Percentiles rank a stretch among this genome's conserved stretches.
These are phyloP conservation scores for Alcis repandata DNA, from an alignment of 2,888 invertebrate species.

Conservation along the genomic window DNA sequence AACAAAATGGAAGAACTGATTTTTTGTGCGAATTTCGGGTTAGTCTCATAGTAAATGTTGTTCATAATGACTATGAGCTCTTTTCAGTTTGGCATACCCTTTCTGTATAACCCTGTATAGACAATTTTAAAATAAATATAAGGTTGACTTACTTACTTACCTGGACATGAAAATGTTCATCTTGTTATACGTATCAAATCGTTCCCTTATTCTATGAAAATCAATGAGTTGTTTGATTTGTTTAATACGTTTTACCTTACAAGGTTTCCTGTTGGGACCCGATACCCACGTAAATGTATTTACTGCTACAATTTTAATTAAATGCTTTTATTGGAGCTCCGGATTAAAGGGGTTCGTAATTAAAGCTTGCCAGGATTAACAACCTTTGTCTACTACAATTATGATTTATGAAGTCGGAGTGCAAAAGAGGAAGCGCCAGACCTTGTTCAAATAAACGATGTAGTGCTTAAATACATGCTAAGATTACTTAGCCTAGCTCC, in stretches of 20 bases:
- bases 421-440: slow-evolving; percentile 34
- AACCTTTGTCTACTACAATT: slow-evolving; percentile 76
- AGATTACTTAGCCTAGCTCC: background rate
- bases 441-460: background rate
- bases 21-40: too few species aligned
- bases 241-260: slow-evolving; percentile 54
- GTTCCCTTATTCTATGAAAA: slow-evolving; percentile 20
- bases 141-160: too few species aligned
- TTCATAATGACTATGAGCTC: too few species aligned
- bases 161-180: too few species aligned
- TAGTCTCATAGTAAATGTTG: too few species aligned
- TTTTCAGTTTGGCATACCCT: too few species aligned
- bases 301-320: slow-evolving; percentile 75
- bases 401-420: slow-evolving; percentile 74
- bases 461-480: background rate
- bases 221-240: slow-evolving; percentile 37
- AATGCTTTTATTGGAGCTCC: slow-evolving; percentile 73
- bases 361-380: slow-evolving; percentile 76
- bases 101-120: too few species aligned
- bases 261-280: slow-evolving; percentile 47
- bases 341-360: slow-evolving; percentile 76
- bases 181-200: background rate
- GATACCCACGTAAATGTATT: slow-evolving; percentile 57
- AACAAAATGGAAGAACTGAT: too few species aligned
- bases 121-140: too few species aligned